Conservation (phyloP, 2,113 vertebrate genomes). For the Rafetus swinhoei region DNA sequence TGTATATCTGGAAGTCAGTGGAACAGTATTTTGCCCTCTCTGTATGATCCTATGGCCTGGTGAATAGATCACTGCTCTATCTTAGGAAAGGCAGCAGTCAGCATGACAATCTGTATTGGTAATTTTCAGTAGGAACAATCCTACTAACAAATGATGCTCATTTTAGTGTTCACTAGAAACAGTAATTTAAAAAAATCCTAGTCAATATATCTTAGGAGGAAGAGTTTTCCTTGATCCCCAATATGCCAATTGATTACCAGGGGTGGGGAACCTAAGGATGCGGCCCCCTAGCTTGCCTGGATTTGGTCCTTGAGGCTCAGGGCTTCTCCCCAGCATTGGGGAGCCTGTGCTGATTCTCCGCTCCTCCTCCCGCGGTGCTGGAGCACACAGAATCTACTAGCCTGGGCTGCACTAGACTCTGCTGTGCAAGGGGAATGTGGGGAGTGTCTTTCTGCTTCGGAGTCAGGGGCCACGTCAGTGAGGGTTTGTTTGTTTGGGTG, state of each 20-base stretch:
- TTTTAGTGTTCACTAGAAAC: conserved; percentile 34
- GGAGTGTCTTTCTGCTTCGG: too few species aligned
- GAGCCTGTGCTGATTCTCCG: too few species aligned
- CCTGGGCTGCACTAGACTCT: too few species aligned
- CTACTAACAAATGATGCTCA: conserved; percentile 26
- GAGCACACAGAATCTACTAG: too few species aligned
- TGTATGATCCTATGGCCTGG: neutral
- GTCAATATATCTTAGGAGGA: conserved; percentile 24
- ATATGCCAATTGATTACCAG: conserved; percentile 40
- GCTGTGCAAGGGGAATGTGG: too few species aligned
- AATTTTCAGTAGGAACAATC: conserved; percentile 45
- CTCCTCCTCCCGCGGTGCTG: too few species aligned
- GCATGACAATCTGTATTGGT: conserved; percentile 22
- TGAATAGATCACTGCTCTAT: neutral
- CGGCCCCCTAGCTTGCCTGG: too few species aligned
- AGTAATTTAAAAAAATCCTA: conserved; percentile 53
- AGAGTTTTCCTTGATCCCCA: conserved; percentile 44
- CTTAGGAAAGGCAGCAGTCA: conserved; percentile 28
- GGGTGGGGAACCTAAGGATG: too few species aligned
- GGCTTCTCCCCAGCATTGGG: too few species aligned
- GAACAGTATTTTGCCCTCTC: neutral
- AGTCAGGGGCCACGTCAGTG: too few species aligned
- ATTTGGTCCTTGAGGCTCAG: too few species aligned
- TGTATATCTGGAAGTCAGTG: neutral
- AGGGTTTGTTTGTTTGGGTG: too few species aligned